Conservation (phyloP, 2,797 vertebrate species). For the Rousettus madagascariensis region DNA sequence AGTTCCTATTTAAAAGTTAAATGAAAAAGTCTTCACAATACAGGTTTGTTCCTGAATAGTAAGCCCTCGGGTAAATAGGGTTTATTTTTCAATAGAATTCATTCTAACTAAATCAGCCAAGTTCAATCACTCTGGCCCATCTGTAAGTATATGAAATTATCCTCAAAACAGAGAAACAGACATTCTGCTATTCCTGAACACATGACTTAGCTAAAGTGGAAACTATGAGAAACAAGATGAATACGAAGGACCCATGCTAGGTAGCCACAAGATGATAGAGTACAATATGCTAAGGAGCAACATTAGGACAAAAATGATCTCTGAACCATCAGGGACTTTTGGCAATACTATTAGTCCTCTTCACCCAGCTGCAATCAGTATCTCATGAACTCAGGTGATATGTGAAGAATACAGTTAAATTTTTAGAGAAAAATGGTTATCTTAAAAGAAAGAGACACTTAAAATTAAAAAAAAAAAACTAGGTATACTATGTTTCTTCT, state of each 20-base stretch:
- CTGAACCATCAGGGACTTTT: background rate
- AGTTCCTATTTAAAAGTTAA: background rate
- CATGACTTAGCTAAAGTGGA: background rate
- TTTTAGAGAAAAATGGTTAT: background rate
- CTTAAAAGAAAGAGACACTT: background rate
- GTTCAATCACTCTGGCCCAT: background rate
- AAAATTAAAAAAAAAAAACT: background rate
- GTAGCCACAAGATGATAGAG: background rate
- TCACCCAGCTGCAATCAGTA: background rate
- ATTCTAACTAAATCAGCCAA: background rate
- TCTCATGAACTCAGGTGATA: background rate
- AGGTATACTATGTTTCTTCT: background rate
- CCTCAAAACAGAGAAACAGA: background rate
- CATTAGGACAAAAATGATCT: background rate
- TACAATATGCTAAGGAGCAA: background rate
- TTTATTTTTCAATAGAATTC: background rate
- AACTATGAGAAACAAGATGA: background rate
- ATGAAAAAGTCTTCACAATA: background rate
- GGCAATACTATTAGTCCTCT: background rate
- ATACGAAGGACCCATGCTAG: background rate
- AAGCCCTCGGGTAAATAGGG: background rate
- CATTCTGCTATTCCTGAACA: background rate
- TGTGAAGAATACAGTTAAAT: background rate
- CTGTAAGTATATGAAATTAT: background rate
- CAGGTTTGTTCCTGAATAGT: background rate